Evolutionary conservation across 2,888 invertebrate species (phyloP), one percentile per base, ranked within the genome.

Genomic region (Heliconius hortense): DNA sequence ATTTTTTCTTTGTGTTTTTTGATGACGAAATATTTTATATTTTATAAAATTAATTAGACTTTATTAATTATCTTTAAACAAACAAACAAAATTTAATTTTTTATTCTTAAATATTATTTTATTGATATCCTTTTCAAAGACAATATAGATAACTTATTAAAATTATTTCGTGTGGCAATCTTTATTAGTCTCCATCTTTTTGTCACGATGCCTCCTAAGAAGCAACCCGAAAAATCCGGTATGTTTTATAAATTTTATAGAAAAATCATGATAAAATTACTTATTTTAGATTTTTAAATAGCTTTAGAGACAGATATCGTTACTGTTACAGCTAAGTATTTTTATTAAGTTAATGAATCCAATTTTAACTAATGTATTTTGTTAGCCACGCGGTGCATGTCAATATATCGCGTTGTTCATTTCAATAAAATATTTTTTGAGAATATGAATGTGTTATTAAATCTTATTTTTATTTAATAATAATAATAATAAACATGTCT

Each of bases 181-280:
- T 56, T 56, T 35, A 35, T 4, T 4, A 69, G 43, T 63, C 90
- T 86, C 93, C 92, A 92, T 94, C 93, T 93, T 93, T 93, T 92
- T 88, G 92, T 93, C 92, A 91, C 92, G 91, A 98, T 98, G 98
- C 97, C 97, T 95, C 97, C 97, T 85, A 95, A 96, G 92, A 98
- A 98, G 95, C 96, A 97, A 89, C 95, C 97, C 86, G 97, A 97
- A 89, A 97, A 97, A 95, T 95, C 97, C 94, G 97, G 97, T 97
- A 96, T 94, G 95, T 92, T 88, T 89, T 74, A 72, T 31, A 67
- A 67, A 73, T 80, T 78, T 76, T 56, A 28, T 53, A 24, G 26
- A 59, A 69, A 69, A 56, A 15, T 62, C 35, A 28, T 69, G 53
- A 39, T 66, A 67, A 11, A 64, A 28, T 43, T 43, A 56, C 48